Base-by-base conservation (phyloP, 2,888 invertebrate species). In the Dolichopus griseipennis region DNA sequence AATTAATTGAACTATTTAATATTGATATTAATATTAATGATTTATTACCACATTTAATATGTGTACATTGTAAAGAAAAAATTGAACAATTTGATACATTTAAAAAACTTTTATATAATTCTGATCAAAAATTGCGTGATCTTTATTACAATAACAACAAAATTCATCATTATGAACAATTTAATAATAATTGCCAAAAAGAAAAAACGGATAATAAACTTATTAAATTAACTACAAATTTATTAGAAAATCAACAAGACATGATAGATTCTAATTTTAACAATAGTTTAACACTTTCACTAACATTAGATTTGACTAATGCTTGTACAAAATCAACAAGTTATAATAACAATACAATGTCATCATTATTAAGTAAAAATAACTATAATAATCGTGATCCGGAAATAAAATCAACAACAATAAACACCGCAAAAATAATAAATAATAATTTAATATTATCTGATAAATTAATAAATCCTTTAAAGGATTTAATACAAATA, bases 1-100 rank as follows among this genome's bases (percentile, higher is more conserved):
- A 52, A 52, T 52, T 52, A 52, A 52, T 52, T 52, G n/a, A n/a
- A 52, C n/a, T 52, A 52, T 12, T 52, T 52, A 52, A 52, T 52
- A 52, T 52, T 52, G n/a, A 52, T 18, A 52, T 52, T 12, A 52
- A 52, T 52, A 52, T 52, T 52, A 52, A 52, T 52, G 52, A 52
- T 52, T 52, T n/a, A 52, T 52, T 52, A 52, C 52, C 52, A 18
- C 52, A 52, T 52, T 18, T 15, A 18, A 52, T 52, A 52, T 52
- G 52, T n/a, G 6, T 52, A 18, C 1, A 52, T 6, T 52, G 52
- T n/a, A 52, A 52, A 52, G n/a, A 52, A 15, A 52, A 52, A 52
- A n/a, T 52, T 52, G 52, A 52, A 52, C 12, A 52, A 52, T 52
- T 15, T 52, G 9, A 52, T 52, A 12, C 52, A 18, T 52, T 52